Conservation (phyloP, 37 sponge, comb jelly and placozoan genomes). For the Beroe ovata region DNA sequence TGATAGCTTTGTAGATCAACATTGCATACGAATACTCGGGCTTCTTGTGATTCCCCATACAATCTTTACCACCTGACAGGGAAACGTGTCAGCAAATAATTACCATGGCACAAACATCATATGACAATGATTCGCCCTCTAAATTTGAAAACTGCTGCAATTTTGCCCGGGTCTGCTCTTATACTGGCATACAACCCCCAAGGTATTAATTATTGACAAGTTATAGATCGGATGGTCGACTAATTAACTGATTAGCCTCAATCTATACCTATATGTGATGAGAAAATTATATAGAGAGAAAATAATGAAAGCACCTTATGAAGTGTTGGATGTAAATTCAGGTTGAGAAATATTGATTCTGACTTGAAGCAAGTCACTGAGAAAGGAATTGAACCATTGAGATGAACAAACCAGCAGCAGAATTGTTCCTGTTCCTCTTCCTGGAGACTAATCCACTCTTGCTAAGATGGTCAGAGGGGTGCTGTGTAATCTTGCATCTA, state of each 20-base stretch:
- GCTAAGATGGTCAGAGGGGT: not conserved
- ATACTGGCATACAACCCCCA: not conserved
- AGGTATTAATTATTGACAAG: not conserved
- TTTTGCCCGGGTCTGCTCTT: no score
- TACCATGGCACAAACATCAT: no score
- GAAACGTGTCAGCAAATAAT: not conserved
- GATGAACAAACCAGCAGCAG: not conserved
- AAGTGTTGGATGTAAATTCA: no score
- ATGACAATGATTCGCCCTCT: no score
- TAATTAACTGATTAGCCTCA: not conserved
- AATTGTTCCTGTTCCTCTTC: not conserved
- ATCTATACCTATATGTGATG: not conserved
- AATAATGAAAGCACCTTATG: no score
- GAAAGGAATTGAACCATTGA: no score
- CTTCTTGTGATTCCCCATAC: conserved; percentile 1
- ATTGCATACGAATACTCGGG: conserved; percentile 48
- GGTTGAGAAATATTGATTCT: no score
- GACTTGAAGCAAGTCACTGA: no score
- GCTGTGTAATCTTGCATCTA: not conserved
- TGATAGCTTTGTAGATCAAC: conserved; percentile 66
- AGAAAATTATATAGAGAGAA: no score
- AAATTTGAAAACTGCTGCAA: no score
- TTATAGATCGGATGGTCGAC: no score
- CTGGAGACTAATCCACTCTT: not conserved
- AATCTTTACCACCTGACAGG: not conserved